Evolutionary conservation across 1,140 invertebrate species (phyloP), one percentile per base, ranked within the genome.

Genomic region (Globodera rostochiensis): DNA sequence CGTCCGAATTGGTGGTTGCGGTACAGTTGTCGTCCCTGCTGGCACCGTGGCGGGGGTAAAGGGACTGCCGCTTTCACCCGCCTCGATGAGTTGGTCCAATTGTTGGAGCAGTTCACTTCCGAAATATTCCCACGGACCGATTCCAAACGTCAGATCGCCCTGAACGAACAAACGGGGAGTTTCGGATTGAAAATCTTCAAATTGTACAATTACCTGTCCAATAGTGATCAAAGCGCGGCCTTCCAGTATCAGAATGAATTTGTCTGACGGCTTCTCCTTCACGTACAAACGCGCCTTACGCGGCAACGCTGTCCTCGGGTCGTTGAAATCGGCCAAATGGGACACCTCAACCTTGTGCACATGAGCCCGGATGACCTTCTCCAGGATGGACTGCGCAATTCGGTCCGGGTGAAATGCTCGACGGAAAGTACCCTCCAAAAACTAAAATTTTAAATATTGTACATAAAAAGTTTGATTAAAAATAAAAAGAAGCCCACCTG

Each of bases 201-300:
- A 78, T 46, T 78, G 9, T 25, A 67, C 5, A 7, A 36, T 50
- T 69, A 87, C 80, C 66, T 82, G 88, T 66, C 88, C 88, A 79
- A 89, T 89, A n/a, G 88, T 89, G 9, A 89, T 87, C 9, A 89
- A 49, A 21, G 85, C 88, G 11, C 88, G 77, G 36, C 88, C 88
- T 76, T 90, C 89, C 74, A 89, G 78, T 46, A 89, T 90, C 47
- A 89, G 73, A 60, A 89, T 88, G 77, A 89, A 89, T 74, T 85
- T 85, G 57, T 89, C 89, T 6, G 85, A 82, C 6, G 82, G 83
- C 64, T 89, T 85, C 64, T 87, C 81, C 73, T 90, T 89, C 11
- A 77, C 85, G 79, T 88, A 89, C 4, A 89, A 80, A 36, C 86
- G 85, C 7, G 86, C 80, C 13, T 71, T 88, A n/a, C 84, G 82